Evolutionary conservation across 2,797 vertebrate species (phyloP).

Genomic region (Lindbergichthys nudifrons): DNA sequence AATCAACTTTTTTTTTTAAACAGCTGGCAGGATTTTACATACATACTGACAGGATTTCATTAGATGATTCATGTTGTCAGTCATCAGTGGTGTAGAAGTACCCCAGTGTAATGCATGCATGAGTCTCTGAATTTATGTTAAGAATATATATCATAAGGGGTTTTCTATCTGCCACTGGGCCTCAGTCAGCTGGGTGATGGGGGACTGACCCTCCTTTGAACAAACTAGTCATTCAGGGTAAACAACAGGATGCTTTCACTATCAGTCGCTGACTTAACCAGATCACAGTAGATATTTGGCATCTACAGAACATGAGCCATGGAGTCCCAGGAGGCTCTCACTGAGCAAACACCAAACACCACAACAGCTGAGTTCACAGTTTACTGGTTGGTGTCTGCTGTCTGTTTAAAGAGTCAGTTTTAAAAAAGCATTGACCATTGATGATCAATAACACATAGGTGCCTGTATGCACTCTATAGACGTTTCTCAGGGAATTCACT

Average conservation of each 20-base stretch:
- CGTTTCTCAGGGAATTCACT: background rate
- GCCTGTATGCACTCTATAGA: background rate
- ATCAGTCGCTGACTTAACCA: slow-evolving; percentile 9
- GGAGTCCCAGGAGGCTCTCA: background rate
- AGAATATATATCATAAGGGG: background rate
- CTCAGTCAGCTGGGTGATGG: background rate
- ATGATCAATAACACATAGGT: background rate
- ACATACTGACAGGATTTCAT: background rate
- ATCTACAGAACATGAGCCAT: background rate
- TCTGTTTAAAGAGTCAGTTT: background rate
- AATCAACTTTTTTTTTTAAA: background rate
- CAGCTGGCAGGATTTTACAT: too few species aligned
- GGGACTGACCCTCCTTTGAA: background rate
- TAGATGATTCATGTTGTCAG: background rate
- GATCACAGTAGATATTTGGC: slow-evolving; percentile 6
- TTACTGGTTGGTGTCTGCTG: background rate
- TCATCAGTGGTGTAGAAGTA: background rate
- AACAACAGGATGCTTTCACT: background rate
- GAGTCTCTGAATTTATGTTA: background rate
- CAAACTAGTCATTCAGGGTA: background rate
- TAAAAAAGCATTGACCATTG: background rate
- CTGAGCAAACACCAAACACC: background rate
- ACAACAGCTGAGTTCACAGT: slow-evolving; percentile 30
- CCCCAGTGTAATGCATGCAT: background rate
- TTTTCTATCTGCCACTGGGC: background rate